These are phyloP conservation scores for Sphaeridia pumilis DNA, from an alignment of 2,888 invertebrate species.

Conservation along the genomic window DNA sequence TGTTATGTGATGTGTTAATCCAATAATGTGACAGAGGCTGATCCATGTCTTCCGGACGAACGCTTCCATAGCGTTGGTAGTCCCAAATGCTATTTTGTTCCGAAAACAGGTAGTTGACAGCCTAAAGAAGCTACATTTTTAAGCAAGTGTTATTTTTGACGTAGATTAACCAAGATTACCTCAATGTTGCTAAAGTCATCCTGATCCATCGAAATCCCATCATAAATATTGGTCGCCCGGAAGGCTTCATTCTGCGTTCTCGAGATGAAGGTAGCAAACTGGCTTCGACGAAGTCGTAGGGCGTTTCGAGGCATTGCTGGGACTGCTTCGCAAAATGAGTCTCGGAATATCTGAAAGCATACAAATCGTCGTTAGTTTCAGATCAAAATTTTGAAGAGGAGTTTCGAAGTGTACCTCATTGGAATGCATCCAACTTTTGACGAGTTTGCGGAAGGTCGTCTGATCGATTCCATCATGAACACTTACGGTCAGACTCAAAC, in stretches of 20 bases:
- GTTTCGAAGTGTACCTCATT: neutral
- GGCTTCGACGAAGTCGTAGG: no score
- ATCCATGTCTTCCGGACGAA: constrained; percentile 74
- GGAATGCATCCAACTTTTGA: constrained; percentile 1
- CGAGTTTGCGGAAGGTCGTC: neutral
- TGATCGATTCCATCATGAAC: neutral
- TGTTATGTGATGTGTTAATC: constrained; percentile 88
- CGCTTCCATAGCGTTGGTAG: constrained; percentile 51
- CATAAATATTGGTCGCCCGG: no score
- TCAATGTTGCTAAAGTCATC: neutral
- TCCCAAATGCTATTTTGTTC: constrained; percentile 89
- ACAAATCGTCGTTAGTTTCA: no score
- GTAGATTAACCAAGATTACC: neutral
- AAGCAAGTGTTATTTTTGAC: neutral
- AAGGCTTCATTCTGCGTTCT: no score
- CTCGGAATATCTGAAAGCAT: no score
- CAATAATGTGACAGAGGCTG: constrained; percentile 49
- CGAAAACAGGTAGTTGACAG: constrained; percentile 81
- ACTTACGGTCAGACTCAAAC: neutral
- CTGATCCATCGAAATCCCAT: no score
- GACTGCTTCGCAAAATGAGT: no score
- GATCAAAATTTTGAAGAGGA: neutral
- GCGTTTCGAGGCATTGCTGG: no score
- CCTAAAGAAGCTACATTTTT: constrained; percentile 43
- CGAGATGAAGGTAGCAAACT: no score